Evolutionary conservation across 2,113 vertebrate species (phyloP), one percentile per base, ranked within the genome.

Genomic region (Setophaga petechia): DNA sequence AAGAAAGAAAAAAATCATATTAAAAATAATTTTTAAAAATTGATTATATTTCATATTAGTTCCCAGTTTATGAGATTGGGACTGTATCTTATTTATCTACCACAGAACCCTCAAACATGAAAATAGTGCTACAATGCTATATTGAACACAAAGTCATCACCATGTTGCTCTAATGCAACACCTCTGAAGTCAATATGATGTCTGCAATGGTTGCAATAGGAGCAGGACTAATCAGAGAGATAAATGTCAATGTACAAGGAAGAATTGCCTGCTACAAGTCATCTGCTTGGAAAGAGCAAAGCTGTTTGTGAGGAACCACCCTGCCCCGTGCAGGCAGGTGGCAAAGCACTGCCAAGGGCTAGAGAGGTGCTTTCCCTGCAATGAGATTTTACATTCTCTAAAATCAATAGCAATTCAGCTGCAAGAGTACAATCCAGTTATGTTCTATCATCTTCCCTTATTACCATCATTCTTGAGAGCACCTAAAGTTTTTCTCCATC

Each of bases 361-460:
- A n/a, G 14, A 39, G 52, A 77, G 14, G n/a, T 24, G 12, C 46
- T 46, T 55, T 33, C 44, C 67, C 66, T 6, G 0, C 44, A 59
- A 57, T 35, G 30, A 90, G 43, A 80, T 68, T 68, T 93, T 62
- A 78, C 27, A 21, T 87, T 84, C 62, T 58, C 47, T 39, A 82
- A 91, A 87, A 93, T 91, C 89, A 87, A 91, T 82, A 86, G 30
- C 78, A 86, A 43, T 91, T 94, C 69, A 75, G 66, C 83, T 91
- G 67, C 28, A 72, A 71, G 52, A 79, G 41, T 47, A 84, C 24
- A 82, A 84, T 73, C 46, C 58, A 69, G 63, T 89, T 96, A 85
- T 37, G 39, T 67, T 49, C 87, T 30, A 74, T 59, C 39, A 86
- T 89, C 71, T 93, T 82, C 33, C 39, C 15, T 67, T 76, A 84